Evolutionary conservation across 2,797 vertebrate species (phyloP), one percentile per base, ranked within the genome.

Genomic region (Pagetopsis macropterus): DNA sequence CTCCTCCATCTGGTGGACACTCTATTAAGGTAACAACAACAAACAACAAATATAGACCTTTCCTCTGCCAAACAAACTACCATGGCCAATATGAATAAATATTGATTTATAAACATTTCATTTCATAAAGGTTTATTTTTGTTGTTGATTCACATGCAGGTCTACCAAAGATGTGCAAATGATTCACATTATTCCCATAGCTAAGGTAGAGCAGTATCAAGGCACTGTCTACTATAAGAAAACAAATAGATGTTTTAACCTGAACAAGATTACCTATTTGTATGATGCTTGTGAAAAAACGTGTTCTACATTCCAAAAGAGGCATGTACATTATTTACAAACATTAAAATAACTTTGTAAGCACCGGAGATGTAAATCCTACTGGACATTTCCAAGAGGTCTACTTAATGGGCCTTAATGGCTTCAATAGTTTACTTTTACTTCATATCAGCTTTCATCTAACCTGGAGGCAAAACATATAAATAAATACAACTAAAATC

Each of bases 1-100:
- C 55, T 4, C 52, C 84, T 5, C 74, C 83, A 83, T 67, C 81
- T 87, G 67, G 57, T 87, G 84, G 86, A 81, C 13, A 73, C 13
- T 41, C 40, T 33, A 27, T 19, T 4, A 6, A 59, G 5, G 3
- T 13, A 43, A 55, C 13, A 7, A 7, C 15, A 14, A 16, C 43
- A 37, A 37, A 37, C 33, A 37, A 37, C 33, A 37, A 37, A 37
- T 9, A 57, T 2, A 57, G 11, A 16, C 31, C 50, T 57, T 50
- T 33, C 5, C 10, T 51, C 37, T 13, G 21, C 9, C 13, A 0
- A 23, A 6, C 37, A 2, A 59, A 37, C 7, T 58, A 37, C 6
- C 37, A 56, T 8, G 37, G 9, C 17, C 7, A 1, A 12, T 13
- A 4, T 43, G 55, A n/a, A n/a, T 17, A 46, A 64, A 51, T 9